Base-by-base conservation (phyloP, 2,888 invertebrate genomes). In the Penaeus monodon region DNA sequence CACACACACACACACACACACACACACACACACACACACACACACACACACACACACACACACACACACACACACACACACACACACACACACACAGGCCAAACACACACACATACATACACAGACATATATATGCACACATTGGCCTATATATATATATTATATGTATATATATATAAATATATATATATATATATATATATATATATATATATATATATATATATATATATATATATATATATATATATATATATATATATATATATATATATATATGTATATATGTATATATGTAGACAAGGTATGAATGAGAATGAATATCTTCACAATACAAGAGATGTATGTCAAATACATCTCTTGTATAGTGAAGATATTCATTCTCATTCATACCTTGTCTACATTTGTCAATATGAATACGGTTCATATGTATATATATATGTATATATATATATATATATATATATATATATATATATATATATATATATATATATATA, bases 31-130 rank as follows among this genome's bases (percentile, higher is more conserved):
- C 29, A 68, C 68, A 68, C 29, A 68, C 68, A 68, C 29, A 68
- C 68, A 29, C 29, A 68, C 68, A 68, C 29, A 68, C 68, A 68
- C 29, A 68, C 68, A 68, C 29, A 68, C 68, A 68, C 29, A 68
- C 68, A 68, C 29, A 68, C 68, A 68, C 20, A 68, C 22, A 68
- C 29, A 68, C 22, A 24, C 29, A 68, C 12, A 68, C 14, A 68
- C 12, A 68, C 14, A 68, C 12, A 68, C 14, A 68, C 12, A 68
- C 14, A 68, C 10, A 68, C 14, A 68, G 3, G n/a, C n/a, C n/a
- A n/a, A n/a, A 68, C 12, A 68, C 14, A 68, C 14, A 68, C 12
- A 68, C 14, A 68, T 17, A 68, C 24, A 68, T 29, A 68, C 24
- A 68, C 17, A 68, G 17, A 68, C 17, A 68, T 68, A 68, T 29